Evolutionary conservation across 1,140 invertebrate genomes (phyloP).

Genomic region (Rhopalosiphum maidis): DNA sequence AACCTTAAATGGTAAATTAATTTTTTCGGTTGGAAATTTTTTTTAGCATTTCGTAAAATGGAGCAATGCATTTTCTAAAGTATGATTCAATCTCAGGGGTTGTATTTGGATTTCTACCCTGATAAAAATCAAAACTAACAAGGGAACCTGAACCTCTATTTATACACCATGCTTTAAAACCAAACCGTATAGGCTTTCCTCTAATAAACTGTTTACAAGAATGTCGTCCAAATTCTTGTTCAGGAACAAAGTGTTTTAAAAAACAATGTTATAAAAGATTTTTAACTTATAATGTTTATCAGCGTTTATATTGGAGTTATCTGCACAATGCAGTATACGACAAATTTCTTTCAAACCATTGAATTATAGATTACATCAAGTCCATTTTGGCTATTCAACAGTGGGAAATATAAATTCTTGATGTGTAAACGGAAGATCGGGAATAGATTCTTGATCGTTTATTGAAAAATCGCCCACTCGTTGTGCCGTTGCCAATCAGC

Average conservation of each 20-base stretch:
- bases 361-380: background rate
- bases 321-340: background rate
- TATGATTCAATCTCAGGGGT: background rate
- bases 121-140: background rate
- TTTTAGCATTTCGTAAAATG: background rate
- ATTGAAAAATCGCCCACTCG: background rate
- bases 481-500: too few species aligned
- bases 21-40: background rate
- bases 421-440: background rate
- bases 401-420: background rate
- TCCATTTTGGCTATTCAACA: background rate
- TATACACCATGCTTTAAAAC: background rate
- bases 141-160: background rate
- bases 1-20: background rate
- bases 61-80: background rate
- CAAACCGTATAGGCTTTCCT: background rate
- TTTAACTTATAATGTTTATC: background rate
- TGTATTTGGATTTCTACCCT: background rate
- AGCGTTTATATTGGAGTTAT: background rate
- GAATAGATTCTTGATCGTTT: background rate
- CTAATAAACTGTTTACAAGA: background rate
- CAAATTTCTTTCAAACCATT: background rate
- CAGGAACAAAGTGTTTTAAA: background rate
- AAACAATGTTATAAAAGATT: background rate
- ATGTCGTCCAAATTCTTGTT: background rate